A percentile compares a stretch with the other conserved stretches of the same genome.
Evolutionary conservation across 2,113 vertebrate genomes (phyloP).

Genomic region (Grammomys surdaster): DNA sequence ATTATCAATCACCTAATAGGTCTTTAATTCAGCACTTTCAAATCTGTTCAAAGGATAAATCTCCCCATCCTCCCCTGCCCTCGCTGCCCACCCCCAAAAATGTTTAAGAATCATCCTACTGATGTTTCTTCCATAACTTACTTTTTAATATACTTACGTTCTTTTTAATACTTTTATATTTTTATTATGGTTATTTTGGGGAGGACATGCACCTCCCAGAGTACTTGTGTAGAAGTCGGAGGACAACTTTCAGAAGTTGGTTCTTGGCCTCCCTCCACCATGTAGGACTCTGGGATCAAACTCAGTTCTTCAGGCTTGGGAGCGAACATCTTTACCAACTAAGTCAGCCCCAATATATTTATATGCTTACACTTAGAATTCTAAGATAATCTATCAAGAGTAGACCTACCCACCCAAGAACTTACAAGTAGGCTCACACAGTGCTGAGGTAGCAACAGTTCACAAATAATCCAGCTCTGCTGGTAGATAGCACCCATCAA

Average conservation of each 20-base stretch:
- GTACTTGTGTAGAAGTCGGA: background rate
- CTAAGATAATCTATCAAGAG: background rate
- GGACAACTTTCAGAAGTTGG: background rate
- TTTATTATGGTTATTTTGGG: background rate
- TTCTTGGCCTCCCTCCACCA: background rate
- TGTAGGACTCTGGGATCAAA: background rate
- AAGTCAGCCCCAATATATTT: background rate
- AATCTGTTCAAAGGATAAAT: background rate
- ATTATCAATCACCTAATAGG: conserved; percentile 41
- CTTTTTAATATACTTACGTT: conserved; percentile 5
- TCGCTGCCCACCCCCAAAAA: background rate
- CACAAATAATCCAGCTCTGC: background rate
- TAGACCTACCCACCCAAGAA: background rate
- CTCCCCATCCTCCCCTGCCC: background rate
- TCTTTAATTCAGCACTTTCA: conserved; percentile 21
- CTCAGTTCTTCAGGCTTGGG: background rate
- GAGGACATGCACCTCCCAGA: background rate
- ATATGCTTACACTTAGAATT: background rate
- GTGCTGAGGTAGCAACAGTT: background rate
- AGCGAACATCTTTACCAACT: background rate
- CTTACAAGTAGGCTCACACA: background rate
- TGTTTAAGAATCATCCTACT: background rate
- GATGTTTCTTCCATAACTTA: background rate
- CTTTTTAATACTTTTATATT: background rate
- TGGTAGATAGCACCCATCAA: background rate